Base-by-base conservation (phyloP, 2,113 vertebrate genomes). In the Smithornis capensis region DNA sequence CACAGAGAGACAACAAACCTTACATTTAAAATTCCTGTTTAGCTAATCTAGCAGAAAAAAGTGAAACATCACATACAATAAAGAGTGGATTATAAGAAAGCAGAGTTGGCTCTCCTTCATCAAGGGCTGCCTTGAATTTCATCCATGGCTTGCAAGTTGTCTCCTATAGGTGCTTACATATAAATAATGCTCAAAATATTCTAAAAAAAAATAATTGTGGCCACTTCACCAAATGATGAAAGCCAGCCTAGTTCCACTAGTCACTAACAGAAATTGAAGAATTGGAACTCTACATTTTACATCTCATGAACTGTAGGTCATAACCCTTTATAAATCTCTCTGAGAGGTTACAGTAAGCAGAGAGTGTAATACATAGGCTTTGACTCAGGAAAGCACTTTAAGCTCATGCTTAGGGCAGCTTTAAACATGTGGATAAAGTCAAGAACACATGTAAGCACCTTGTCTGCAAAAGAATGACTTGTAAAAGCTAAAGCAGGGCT, bases 391-490 rank as follows among this genome's bases (percentile, higher is more conserved):
- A 95, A 93, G 38, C n/a, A 62, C 57, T 83, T 63, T 67, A 90
- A 81, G 35, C 33, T 89, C 59, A 56, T 70, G 56, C 64, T 92
- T 89, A 87, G 23, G 14, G 35, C 35, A 88, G 68, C 87, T 74
- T 81, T 83, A 93, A 90, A 71, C n/a, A 70, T n/a, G 33, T 45
- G 55, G n/a, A 81, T 89, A 64, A 95, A 95, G 67, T 80, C 64
- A 92, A 78, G 38, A 90, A 35, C 40, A 67, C 14, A 7, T 77
- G 24, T 78, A 94, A 94, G 74, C 55, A 67, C 45, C 60, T 65
- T 63, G 42, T 55, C 68, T 87, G 38, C 28, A 91, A 52, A 95
- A 74, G 18, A 45, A 83, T 53, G 27, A 31, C 47, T 57, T 86
- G 27, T 37, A 63, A 83, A 93, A 92, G 50, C 47, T 86, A 56